phyloP scores from a whole-genome alignment of 2,113 vertebrate species.

The Equus przewalskii region DNA sequence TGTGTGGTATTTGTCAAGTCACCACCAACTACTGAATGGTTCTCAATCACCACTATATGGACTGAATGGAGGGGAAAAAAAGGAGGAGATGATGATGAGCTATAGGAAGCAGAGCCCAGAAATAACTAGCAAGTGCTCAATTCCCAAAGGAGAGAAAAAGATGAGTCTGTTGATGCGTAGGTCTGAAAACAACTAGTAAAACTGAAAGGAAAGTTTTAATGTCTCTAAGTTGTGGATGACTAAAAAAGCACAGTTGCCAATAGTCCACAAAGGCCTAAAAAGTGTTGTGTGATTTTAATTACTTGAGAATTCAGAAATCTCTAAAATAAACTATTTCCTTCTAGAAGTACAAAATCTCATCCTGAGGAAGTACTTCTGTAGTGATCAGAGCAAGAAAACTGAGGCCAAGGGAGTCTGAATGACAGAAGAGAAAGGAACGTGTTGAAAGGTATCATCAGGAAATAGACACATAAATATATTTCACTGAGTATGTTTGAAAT shows the following conservation, averaged over 20 bases:
- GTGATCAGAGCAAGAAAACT: background rate
- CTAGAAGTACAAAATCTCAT: background rate
- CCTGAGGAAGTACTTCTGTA: background rate
- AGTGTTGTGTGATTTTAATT: background rate
- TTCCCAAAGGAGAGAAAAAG: background rate
- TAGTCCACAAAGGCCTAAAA: background rate
- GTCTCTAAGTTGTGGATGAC: background rate
- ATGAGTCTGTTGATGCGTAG: background rate
- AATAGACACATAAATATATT: background rate
- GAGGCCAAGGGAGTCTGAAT: background rate
- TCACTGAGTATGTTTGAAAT: background rate
- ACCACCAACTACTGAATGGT: background rate
- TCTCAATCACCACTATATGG: background rate
- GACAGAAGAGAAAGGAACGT: background rate
- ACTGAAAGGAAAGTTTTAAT: background rate
- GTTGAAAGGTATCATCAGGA: background rate
- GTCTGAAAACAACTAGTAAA: background rate
- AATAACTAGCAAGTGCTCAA: background rate
- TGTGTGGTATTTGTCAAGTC: background rate
- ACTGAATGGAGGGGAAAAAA: background rate
- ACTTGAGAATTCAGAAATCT: background rate
- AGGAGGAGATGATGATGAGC: too few relatives aligned
- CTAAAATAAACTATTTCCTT: background rate
- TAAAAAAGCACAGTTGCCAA: background rate
- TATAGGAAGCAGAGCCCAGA: background rate